Evolutionary conservation across 2,888 invertebrate species (phyloP).

Genomic region (Phortica magna): DNA sequence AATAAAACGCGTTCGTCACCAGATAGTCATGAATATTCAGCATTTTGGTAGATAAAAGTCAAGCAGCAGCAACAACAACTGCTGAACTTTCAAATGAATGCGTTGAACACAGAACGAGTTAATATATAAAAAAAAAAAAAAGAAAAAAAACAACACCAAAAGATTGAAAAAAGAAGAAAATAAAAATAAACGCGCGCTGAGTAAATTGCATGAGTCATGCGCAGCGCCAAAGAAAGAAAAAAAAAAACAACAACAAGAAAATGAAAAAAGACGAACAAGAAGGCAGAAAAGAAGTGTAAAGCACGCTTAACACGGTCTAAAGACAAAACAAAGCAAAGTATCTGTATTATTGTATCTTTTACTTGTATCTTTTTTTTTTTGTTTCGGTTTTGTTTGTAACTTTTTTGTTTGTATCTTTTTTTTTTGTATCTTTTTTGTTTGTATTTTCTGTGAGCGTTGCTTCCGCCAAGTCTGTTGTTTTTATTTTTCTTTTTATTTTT

Average conservation of each 20-base stretch:
- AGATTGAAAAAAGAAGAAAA: neutral
- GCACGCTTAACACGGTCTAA: too few species aligned
- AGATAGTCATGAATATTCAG: too few species aligned
- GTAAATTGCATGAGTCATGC: neutral
- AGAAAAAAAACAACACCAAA: neutral
- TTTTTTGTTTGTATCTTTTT: neutral
- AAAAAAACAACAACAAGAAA: neutral
- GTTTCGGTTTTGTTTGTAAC: neutral
- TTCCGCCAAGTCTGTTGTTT: neutral
- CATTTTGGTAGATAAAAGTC: too few species aligned
- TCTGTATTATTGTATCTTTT: constrained; percentile 26
- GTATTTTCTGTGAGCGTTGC: neutral
- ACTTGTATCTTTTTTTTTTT: neutral
- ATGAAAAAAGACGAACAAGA: constrained; percentile 42
- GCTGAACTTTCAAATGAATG: too few species aligned
- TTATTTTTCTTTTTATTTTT: neutral
- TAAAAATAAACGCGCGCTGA: neutral
- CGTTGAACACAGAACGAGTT: too few species aligned
- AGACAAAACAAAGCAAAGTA: constrained; percentile 12
- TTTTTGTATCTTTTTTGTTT: neutral
- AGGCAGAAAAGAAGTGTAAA: constrained; percentile 17
- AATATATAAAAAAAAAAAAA: too few species aligned
- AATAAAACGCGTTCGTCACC: too few species aligned
- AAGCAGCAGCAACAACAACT: too few species aligned
- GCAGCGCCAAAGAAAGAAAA: neutral